These are phyloP conservation scores for Dasyprocta punctata DNA, from an alignment of 2,113 vertebrate species.

Conservation along the genomic window DNA sequence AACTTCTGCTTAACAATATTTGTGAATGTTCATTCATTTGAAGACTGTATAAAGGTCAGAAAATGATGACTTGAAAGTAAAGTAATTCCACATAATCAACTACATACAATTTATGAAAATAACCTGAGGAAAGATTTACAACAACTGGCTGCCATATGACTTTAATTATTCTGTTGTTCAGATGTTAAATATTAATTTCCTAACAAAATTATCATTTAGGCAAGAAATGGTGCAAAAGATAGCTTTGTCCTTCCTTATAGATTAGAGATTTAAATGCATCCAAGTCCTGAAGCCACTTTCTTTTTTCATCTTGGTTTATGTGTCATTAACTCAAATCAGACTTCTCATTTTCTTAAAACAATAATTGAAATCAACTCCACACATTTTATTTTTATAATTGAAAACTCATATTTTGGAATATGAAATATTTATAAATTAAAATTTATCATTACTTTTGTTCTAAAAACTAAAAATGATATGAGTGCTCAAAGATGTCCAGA, in stretches of 20 bases:
- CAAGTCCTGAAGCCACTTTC: background rate
- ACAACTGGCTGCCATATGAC: background rate
- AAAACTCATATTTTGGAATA: background rate
- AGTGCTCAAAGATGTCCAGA: background rate
- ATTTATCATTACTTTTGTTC: background rate
- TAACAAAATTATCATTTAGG: background rate
- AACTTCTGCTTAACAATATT: background rate
- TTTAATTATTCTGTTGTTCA: slow-evolving; percentile 47
- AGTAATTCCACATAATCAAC: background rate
- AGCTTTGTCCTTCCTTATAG: background rate
- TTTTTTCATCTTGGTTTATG: background rate
- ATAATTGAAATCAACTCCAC: background rate
- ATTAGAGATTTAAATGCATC: background rate
- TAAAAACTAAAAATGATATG: background rate
- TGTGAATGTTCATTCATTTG: background rate
- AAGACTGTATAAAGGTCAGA: background rate
- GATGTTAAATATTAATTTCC: slow-evolving; percentile 49
- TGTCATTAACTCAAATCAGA: background rate
- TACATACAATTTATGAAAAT: background rate
- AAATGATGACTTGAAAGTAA: slow-evolving; percentile 45
- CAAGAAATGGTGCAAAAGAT: slow-evolving; percentile 16
- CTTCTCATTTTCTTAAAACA: background rate
- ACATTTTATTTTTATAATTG: background rate
- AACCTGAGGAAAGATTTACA: slow-evolving; percentile 37
- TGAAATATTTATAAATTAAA: background rate